These are phyloP conservation scores for Clarias batrachus DNA, from an alignment of 2,113 vertebrate genomes.

Conservation along the genomic window DNA sequence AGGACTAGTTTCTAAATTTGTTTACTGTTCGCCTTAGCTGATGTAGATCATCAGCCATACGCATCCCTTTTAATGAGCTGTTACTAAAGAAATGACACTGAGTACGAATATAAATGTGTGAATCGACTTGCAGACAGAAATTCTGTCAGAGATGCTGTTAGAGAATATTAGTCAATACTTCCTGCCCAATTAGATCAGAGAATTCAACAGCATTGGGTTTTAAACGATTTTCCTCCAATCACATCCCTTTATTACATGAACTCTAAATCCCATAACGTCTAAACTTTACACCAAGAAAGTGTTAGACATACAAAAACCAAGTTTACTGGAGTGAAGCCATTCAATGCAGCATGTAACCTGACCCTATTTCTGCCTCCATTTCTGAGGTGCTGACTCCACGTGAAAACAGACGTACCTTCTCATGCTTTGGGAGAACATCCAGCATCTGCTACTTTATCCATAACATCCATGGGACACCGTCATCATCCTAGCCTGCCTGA, in stretches of 20 bases:
- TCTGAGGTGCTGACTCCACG: not conserved
- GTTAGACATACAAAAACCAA: not conserved
- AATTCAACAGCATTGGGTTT: not conserved
- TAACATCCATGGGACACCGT: not conserved
- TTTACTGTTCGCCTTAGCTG: not conserved
- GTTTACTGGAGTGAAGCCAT: not conserved
- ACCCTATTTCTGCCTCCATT: not conserved
- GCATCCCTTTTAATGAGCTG: too few species aligned
- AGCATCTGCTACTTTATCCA: not conserved
- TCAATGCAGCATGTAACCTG: constrained; percentile 30
- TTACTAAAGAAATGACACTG: not conserved
- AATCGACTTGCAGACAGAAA: not conserved
- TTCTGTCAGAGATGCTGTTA: not conserved
- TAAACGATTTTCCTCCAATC: not conserved
- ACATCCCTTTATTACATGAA: not conserved
- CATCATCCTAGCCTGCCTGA: not conserved
- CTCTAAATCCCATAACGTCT: not conserved
- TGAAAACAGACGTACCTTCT: constrained; percentile 53
- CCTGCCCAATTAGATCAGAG: not conserved
- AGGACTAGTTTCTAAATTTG: not conserved
- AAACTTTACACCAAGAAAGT: not conserved
- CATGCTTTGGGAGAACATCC: constrained; percentile 46
- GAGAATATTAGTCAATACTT: not conserved
- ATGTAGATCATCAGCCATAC: not conserved
- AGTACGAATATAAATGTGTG: not conserved